Conservation (phyloP, 2,888 invertebrate species). For the Pristionchus mayeri region DNA sequence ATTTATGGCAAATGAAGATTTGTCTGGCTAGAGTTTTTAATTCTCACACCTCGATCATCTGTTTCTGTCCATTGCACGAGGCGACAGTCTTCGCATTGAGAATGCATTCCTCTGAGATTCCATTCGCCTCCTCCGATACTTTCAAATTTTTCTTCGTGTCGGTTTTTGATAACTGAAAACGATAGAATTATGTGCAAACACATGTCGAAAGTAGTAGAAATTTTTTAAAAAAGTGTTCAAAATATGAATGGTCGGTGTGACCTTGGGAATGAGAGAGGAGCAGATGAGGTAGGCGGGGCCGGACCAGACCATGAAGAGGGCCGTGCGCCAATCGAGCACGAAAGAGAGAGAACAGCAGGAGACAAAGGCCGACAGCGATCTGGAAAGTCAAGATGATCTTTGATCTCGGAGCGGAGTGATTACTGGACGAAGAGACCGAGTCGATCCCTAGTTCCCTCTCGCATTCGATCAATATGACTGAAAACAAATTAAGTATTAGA, state of each 20-base stretch:
- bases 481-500: not conserved
- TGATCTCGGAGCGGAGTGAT: not conserved
- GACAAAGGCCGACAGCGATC: not conserved
- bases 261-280: not conserved
- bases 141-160: not conserved
- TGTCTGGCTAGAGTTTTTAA: not conserved
- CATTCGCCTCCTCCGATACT: constrained; percentile 35
- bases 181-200: too few relatives aligned
- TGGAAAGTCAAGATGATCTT: not conserved
- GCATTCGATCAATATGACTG: constrained; percentile 15
- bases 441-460: not conserved
- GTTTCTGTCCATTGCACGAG: constrained; percentile 35
- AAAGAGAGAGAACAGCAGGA: not conserved
- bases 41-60: constrained; percentile 32
- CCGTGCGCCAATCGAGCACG: not conserved
- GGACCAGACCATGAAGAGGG: not conserved
- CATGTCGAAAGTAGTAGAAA: too few relatives aligned
- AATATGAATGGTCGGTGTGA: not conserved
- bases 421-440: not conserved
- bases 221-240: not conserved
- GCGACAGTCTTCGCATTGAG: constrained; percentile 38
- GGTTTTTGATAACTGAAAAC: not conserved
- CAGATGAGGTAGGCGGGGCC: not conserved
- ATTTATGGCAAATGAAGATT: not conserved
- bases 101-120: constrained; percentile 38